Conservation (phyloP, 2,113 vertebrate species). For the Cygnus buccinator region DNA sequence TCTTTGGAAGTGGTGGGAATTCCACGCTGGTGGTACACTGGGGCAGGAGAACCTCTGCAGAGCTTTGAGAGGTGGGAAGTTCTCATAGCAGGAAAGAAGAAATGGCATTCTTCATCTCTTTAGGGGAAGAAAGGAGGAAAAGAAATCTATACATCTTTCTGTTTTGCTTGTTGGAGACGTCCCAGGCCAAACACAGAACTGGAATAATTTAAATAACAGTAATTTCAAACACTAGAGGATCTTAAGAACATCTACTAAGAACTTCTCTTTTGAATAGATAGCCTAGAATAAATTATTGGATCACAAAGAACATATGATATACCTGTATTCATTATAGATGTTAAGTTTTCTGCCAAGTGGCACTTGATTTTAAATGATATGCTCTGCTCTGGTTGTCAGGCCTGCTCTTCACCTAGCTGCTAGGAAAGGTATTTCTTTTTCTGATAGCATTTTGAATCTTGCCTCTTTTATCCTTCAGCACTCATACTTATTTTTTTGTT, state of each 20-base stretch:
- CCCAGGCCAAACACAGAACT: not conserved
- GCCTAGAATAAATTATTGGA: not conserved
- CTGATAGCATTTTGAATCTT: constrained; percentile 15
- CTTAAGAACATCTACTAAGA: not conserved
- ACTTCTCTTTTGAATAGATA: not conserved
- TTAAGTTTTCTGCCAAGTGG: constrained; percentile 17
- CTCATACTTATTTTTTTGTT: not conserved
- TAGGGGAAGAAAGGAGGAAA: not conserved
- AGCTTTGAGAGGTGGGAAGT: not conserved
- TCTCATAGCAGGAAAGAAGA: not conserved
- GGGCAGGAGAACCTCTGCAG: not conserved
- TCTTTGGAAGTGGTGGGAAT: not conserved
- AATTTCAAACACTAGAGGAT: not conserved
- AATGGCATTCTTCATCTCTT: not conserved
- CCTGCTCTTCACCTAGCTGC: not conserved
- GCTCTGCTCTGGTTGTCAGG: not conserved
- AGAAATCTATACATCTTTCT: not conserved
- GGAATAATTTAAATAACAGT: not conserved
- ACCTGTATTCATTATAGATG: constrained; percentile 13
- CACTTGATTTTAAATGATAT: constrained; percentile 2
- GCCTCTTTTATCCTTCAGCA: not conserved
- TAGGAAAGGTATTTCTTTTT: not conserved
- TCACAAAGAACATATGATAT: not conserved
- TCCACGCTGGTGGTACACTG: not conserved
- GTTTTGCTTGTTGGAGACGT: not conserved